Conservation (phyloP, 1,140 invertebrate genomes). For the Thalassaphorura encarpata region DNA sequence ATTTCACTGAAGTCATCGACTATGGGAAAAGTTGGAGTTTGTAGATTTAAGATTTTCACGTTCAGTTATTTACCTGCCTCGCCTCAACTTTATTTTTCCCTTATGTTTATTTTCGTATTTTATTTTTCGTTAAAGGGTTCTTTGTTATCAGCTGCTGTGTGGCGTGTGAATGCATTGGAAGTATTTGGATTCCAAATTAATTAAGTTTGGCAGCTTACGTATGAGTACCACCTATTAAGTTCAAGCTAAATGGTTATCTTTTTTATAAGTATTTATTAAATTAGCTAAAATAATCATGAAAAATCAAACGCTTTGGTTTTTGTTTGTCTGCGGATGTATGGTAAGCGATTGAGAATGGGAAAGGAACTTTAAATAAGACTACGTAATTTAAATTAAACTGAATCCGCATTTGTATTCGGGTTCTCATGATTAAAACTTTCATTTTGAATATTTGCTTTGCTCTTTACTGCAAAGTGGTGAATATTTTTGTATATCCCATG, state of each 20-base stretch:
- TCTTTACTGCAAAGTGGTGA: not conserved
- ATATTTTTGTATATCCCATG: not conserved
- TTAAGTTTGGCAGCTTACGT: not conserved
- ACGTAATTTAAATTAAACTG: not conserved
- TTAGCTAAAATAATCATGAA: too few species aligned
- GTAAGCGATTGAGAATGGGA: too few species aligned
- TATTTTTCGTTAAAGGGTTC: not conserved
- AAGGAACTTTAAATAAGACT: not conserved
- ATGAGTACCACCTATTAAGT: too few species aligned
- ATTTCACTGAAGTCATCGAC: slow-evolving; percentile 24
- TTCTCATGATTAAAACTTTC: not conserved
- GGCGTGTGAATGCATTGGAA: not conserved
- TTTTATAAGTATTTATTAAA: too few species aligned
- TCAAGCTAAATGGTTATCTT: too few species aligned
- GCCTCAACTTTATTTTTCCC: not conserved
- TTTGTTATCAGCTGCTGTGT: not conserved
- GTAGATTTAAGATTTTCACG: slow-evolving; percentile 6
- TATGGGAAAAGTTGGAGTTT: slow-evolving; percentile 25
- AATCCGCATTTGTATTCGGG: not conserved
- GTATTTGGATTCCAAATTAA: not conserved
- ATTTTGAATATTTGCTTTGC: not conserved
- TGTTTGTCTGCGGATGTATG: too few species aligned
- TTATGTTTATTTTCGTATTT: not conserved
- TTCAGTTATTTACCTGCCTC: not conserved
- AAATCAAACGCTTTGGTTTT: too few species aligned